Evolutionary conservation across 2,888 invertebrate species (phyloP).

Genomic region (Phyllotreta cruciferae): DNA sequence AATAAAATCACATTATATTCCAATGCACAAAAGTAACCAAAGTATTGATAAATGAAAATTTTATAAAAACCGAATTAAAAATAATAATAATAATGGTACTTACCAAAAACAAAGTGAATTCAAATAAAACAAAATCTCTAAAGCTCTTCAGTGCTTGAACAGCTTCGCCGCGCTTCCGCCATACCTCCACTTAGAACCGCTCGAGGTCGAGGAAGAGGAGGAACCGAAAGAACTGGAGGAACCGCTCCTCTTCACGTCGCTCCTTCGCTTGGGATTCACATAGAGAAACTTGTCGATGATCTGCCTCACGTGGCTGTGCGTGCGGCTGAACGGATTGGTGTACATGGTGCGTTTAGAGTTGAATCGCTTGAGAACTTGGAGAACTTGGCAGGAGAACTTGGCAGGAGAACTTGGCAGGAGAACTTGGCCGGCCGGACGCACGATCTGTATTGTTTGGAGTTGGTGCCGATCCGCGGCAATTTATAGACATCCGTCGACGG

Average conservation of each 20-base stretch:
- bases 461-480: constrained; percentile 1
- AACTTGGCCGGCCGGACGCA: not conserved
- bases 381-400: too few relatives aligned
- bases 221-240: constrained; percentile 13
- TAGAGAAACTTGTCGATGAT: constrained; percentile 17
- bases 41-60: too few relatives aligned
- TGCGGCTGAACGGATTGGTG: constrained; percentile 19
- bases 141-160: not conserved
- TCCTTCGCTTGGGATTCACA: constrained; percentile 9
- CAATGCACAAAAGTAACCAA: too few relatives aligned
- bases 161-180: constrained; percentile 3
- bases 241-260: constrained; percentile 13
- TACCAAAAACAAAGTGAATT: too few relatives aligned
- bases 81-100: too few relatives aligned
- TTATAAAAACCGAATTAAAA: too few relatives aligned
- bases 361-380: not conserved
- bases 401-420: too few relatives aligned
- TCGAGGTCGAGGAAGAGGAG: not conserved
- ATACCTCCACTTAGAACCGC: constrained; percentile 1
- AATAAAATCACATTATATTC: too few relatives aligned
- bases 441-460: not conserved
- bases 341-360: constrained; percentile 5
- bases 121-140: too few relatives aligned
- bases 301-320: constrained; percentile 21
- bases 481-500: constrained; percentile 11